phyloP scores from a whole-genome alignment of 1,140 invertebrate genomes.

The Steinernema feltiae region DNA sequence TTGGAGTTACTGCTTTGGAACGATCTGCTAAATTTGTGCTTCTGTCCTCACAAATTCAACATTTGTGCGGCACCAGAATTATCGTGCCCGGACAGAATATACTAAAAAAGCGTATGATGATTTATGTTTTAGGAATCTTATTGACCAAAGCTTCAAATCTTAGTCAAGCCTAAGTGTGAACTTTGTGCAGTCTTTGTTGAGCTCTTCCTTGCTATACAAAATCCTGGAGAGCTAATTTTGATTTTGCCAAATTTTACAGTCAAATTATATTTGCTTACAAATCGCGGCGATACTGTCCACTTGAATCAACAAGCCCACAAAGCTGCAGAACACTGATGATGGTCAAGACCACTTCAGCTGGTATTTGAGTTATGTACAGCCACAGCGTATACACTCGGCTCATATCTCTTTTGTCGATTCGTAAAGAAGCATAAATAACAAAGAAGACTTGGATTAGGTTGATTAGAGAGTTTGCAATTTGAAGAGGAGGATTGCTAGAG shows the following conservation, averaged over 20 bases:
- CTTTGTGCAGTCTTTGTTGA: no score
- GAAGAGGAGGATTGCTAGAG: not conserved
- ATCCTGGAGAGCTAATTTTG: no score
- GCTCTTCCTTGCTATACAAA: no score
- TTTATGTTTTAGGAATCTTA: no score
- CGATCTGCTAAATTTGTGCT: no score
- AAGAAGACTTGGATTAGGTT: not conserved
- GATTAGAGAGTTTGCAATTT: not conserved
- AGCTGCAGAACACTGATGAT: not conserved
- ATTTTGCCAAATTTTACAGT: no score
- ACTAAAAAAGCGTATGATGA: no score
- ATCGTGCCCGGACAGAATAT: no score
- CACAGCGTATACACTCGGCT: not conserved
- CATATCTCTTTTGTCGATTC: not conserved
- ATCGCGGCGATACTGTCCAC: not conserved
- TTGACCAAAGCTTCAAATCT: no score
- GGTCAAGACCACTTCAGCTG: not conserved
- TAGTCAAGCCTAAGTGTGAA: no score
- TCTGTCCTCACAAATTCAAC: not conserved
- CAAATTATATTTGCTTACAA: no score
- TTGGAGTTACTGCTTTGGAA: no score
- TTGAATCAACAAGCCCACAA: not conserved
- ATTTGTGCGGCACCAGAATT: not conserved
- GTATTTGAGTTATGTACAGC: not conserved
- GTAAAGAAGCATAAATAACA: not conserved